A percentile compares a stretch with the other conserved stretches of the same genome.
These are phyloP conservation scores for Catamblyrhynchus diadema DNA, from an alignment of 2,797 vertebrate species.

Conservation along the genomic window DNA sequence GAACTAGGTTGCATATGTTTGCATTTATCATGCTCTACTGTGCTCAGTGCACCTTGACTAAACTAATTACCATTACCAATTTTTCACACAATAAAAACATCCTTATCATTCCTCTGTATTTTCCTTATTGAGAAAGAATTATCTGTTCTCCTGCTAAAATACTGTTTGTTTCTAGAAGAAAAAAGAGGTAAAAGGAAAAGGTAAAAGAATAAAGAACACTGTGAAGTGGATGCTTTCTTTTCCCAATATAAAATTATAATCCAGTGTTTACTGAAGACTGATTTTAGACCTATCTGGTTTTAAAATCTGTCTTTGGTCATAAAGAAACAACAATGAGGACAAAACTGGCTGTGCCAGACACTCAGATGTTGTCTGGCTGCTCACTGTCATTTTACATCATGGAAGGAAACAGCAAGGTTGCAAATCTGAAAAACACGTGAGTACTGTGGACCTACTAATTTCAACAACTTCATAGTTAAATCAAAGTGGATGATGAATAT, in stretches of 20 bases:
- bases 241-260: background rate
- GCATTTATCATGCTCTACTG: background rate
- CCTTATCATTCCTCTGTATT: background rate
- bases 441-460: background rate
- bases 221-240: background rate
- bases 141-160: background rate
- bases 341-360: background rate
- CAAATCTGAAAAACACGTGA: background rate
- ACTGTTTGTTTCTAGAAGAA: background rate
- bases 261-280: background rate
- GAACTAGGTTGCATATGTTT: slow-evolving; percentile 19
- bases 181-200: background rate
- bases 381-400: background rate
- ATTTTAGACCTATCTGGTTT: background rate
- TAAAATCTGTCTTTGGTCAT: background rate
- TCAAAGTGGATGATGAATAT: background rate
- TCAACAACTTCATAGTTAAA: background rate
- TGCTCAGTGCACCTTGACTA: slow-evolving; percentile 3
- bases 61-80: background rate
- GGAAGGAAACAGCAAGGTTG: background rate
- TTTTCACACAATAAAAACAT: background rate
- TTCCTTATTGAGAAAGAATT: background rate
- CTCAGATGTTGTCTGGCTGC: background rate
- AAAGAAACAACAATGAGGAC: background rate
- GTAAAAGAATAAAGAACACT: background rate